A percentile compares a stretch with the other conserved stretches of the same genome.
Conservation (phyloP, 2,113 vertebrate genomes). For the Herpetotheres cachinnans region DNA sequence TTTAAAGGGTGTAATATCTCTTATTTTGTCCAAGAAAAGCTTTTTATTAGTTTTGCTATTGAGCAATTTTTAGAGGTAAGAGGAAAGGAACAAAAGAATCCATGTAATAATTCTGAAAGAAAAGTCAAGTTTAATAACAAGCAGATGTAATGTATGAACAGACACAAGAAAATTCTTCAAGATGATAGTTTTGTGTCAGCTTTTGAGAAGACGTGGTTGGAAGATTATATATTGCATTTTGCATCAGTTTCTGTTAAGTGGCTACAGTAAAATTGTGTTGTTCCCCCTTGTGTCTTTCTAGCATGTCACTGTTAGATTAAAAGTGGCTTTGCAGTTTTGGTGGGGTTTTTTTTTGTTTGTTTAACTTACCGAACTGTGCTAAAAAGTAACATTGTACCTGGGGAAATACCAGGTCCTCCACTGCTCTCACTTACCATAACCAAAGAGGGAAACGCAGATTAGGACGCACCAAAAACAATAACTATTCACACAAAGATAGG, state of each 20-base stretch:
- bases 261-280: not conserved
- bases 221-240: not conserved
- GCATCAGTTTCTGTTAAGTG: not conserved
- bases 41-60: slow-evolving; percentile 49
- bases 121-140: slow-evolving; percentile 43
- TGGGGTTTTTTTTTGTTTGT: not conserved
- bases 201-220: not conserved
- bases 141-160: not conserved
- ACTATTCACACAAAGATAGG: accelerated
- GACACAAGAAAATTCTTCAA: not conserved
- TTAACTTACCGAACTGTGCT: not conserved
- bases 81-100: slow-evolving; percentile 11
- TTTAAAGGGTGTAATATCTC: not conserved
- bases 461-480: not conserved
- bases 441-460: not conserved
- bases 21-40: slow-evolving; percentile 19
- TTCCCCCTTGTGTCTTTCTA: not conserved
- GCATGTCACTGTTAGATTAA: not conserved
- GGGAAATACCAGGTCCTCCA: not conserved
- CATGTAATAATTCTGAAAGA: slow-evolving; percentile 6
- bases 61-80: slow-evolving; percentile 29
- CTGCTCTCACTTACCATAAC: not conserved
- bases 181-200: not conserved
- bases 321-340: not conserved
- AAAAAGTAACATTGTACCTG: not conserved